Evolutionary conservation across 2,797 vertebrate genomes (phyloP).

Genomic region (Macropodus opercularis): DNA sequence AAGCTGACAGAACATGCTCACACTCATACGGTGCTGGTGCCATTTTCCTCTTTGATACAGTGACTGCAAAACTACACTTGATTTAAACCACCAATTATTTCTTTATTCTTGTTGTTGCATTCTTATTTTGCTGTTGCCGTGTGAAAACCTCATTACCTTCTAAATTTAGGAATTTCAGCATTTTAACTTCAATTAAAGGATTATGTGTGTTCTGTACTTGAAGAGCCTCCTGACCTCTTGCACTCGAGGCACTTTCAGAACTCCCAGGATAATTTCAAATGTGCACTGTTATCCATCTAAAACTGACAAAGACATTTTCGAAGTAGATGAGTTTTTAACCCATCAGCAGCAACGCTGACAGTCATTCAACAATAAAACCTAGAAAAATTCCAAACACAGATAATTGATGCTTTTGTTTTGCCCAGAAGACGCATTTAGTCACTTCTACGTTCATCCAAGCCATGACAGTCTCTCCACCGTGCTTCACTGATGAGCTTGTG

Average conservation of each 20-base stretch:
- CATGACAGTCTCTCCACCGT: too few species aligned
- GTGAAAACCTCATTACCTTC: slow-evolving; percentile 35
- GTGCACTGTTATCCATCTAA: slow-evolving; percentile 27
- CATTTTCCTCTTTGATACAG: slow-evolving; percentile 10
- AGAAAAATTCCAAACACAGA: slow-evolving; percentile 16
- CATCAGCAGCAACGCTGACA: slow-evolving; percentile 23
- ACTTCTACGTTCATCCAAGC: too few species aligned
- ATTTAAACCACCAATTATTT: slow-evolving; percentile 1
- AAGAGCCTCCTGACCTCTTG: slow-evolving; percentile 53
- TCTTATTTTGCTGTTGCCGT: slow-evolving; percentile 13
- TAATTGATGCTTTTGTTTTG: too few species aligned
- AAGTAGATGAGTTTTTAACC: slow-evolving; percentile 32
- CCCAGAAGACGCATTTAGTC: too few species aligned
- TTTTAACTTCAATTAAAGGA: slow-evolving; percentile 56
- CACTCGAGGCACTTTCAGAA: slow-evolving; percentile 34
- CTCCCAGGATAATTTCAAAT: slow-evolving; percentile 59
- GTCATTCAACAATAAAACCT: slow-evolving; percentile 19
- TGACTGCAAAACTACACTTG: slow-evolving; percentile 26
- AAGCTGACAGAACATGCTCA: slow-evolving; percentile 47
- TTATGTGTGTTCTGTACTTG: slow-evolving; percentile 45
- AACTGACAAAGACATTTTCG: slow-evolving; percentile 43
- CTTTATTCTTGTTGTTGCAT: slow-evolving; percentile 10
- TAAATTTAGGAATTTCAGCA: slow-evolving; percentile 23
- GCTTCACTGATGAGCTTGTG: too few species aligned
- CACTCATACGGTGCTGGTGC: slow-evolving; percentile 11